phyloP scores from a whole-genome alignment of 2,113 vertebrate species.

The Thalassarche chlororhynchos region DNA sequence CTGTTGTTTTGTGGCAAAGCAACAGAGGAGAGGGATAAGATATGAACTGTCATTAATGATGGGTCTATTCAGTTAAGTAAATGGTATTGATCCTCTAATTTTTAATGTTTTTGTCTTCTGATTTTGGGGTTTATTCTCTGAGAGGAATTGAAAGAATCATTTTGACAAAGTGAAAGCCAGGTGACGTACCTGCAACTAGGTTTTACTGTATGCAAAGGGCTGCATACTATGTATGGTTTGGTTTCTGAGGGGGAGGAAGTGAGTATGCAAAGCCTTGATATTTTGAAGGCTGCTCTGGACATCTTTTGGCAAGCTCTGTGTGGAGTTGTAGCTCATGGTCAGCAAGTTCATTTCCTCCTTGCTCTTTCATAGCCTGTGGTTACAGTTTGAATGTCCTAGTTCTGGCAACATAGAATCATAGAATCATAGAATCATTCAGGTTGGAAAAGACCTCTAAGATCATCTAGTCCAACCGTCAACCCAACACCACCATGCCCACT shows the following conservation, averaged over 20 bases:
- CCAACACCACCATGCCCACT: no score
- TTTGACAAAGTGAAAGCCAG: not conserved
- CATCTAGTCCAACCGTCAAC: no score
- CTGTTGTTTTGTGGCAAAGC: not conserved
- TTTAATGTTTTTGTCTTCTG: not conserved
- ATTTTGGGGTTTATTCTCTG: not conserved
- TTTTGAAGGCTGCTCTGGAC: not conserved
- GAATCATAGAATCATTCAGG: no score
- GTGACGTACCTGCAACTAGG: not conserved
- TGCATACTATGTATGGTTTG: not conserved
- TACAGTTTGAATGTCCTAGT: not conserved
- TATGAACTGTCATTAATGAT: not conserved
- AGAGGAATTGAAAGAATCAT: not conserved
- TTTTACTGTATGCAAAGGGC: not conserved
- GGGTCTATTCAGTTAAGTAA: not conserved
- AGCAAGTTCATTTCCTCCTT: not conserved
- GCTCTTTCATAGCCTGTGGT: not conserved
- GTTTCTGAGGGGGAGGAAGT: not conserved
- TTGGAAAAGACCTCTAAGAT: no score
- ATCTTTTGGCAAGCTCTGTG: not conserved
- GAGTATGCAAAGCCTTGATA: not conserved
- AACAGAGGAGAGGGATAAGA: not conserved
- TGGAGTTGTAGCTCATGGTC: not conserved
- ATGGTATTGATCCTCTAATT: not conserved
- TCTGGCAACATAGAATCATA: constrained; percentile 2